phyloP scores from a whole-genome alignment of 2,888 invertebrate genomes.

The Escarpia spicata region DNA sequence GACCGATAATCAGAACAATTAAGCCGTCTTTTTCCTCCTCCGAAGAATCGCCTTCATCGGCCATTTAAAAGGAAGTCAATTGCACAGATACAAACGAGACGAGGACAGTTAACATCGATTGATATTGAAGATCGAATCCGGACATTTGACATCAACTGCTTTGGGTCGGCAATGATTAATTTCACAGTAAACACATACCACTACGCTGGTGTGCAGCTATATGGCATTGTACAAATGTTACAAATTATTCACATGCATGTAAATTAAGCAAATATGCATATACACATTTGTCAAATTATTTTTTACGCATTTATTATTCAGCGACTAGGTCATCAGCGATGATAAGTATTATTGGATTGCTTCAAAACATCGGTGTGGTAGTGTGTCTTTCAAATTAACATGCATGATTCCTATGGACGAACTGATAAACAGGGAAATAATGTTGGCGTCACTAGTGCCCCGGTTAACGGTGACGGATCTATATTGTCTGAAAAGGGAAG shows the following conservation, averaged over 20 bases:
- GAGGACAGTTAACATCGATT: not conserved
- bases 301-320: not conserved
- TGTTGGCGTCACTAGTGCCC: not conserved
- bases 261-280: not conserved
- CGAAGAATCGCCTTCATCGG: not conserved
- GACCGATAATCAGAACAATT: slow-evolving; percentile 16
- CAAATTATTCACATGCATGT: not conserved
- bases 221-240: not conserved
- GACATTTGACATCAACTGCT: no score
- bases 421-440: not conserved
- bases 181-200: no score
- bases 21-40: not conserved
- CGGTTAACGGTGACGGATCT: no score
- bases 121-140: not conserved
- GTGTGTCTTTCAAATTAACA: not conserved
- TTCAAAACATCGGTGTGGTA: not conserved
- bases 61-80: not conserved
- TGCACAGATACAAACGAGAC: not conserved
- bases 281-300: not conserved
- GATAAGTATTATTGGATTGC: not conserved
- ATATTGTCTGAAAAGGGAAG: no score
- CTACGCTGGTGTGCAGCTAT: not conserved
- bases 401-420: not conserved
- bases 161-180: no score
- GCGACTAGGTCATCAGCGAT: not conserved